A percentile compares a stretch with the other conserved stretches of the same genome.
Conservation (phyloP, 2,888 invertebrate species). For the Phortica magna region DNA sequence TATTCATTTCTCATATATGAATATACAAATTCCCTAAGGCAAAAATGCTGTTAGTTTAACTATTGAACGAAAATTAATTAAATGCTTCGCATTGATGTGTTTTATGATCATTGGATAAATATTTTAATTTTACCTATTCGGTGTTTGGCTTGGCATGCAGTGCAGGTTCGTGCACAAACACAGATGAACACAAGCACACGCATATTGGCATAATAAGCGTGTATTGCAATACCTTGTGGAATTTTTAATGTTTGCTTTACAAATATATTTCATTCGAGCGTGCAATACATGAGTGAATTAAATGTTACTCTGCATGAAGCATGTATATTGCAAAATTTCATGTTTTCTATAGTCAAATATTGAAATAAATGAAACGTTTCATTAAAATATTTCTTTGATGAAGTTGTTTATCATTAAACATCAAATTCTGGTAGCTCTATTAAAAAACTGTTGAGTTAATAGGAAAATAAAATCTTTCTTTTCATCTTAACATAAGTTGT, state of each 20-base stretch:
- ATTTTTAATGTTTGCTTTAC: neutral
- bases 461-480: no score
- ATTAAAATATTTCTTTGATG: no score
- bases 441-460: no score
- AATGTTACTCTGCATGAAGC: no score
- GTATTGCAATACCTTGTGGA: neutral
- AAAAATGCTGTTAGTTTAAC: conserved; percentile 11
- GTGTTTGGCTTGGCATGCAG: neutral
- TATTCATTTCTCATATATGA: neutral
- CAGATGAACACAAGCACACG: neutral
- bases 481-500: no score
- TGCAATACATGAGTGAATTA: no score
- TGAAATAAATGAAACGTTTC: no score
- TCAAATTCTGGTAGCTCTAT: no score
- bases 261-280: no score
- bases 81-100: neutral
- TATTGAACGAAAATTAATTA: conserved; percentile 21
- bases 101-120: neutral
- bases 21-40: neutral
- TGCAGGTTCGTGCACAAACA: neutral
- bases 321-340: no score
- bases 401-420: no score
- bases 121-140: neutral
- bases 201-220: neutral
- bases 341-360: no score